Evolutionary conservation across 2,113 vertebrate species (phyloP).

Genomic region (Lonchura striata): DNA sequence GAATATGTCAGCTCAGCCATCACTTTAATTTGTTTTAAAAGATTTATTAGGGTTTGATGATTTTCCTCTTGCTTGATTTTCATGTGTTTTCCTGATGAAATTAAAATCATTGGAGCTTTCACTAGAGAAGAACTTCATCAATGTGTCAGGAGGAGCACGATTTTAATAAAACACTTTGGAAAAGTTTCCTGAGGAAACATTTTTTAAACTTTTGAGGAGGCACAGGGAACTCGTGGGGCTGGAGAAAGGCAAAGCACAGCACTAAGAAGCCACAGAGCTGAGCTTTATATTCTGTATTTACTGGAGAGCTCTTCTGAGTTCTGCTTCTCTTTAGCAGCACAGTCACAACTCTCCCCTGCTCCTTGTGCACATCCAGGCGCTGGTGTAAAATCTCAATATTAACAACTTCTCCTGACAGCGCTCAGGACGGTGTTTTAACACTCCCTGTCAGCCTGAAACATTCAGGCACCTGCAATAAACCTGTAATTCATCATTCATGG

Average conservation of each 20-base stretch:
- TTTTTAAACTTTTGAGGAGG: neutral
- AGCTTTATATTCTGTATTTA: neutral
- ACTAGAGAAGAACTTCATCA: constrained; percentile 40
- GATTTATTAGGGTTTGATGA: constrained; percentile 63
- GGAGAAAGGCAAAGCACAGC: neutral
- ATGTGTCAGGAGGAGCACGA: neutral
- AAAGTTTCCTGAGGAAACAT: constrained; percentile 7
- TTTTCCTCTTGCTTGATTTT: constrained; percentile 26
- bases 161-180: neutral
- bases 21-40: constrained; percentile 64
- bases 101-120: constrained; percentile 56
- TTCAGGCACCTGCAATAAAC: neutral
- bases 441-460: neutral
- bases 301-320: neutral
- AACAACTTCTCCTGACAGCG: neutral
- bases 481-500: neutral
- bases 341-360: neutral
- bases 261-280: neutral
- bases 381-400: neutral
- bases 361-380: neutral
- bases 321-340: neutral
- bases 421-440: neutral
- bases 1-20: constrained; percentile 45
- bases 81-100: constrained; percentile 46
- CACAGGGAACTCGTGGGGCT: neutral